phyloP scores from a whole-genome alignment of 1,140 invertebrate species.

The Brachystomella parvula region DNA sequence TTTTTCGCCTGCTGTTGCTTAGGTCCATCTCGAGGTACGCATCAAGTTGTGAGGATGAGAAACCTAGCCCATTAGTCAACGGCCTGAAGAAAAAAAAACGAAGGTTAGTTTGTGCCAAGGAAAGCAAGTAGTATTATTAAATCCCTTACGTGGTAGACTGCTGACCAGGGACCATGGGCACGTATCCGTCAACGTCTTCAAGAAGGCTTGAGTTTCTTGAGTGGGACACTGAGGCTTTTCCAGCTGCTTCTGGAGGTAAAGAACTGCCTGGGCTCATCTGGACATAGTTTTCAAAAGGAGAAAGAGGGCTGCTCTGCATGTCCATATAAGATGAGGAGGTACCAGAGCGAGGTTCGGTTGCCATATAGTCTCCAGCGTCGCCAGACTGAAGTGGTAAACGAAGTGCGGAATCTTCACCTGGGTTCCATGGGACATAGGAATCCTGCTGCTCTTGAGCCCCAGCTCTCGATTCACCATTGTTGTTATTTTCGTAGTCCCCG shows the following conservation, averaged over 20 bases:
- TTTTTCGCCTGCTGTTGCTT: slow-evolving; percentile 20
- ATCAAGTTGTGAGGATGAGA: slow-evolving; percentile 31
- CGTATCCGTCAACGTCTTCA: slow-evolving; percentile 52
- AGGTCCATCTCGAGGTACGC: slow-evolving; percentile 38
- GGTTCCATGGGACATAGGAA: slow-evolving; percentile 49
- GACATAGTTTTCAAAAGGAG: slow-evolving; percentile 46
- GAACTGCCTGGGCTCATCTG: slow-evolving; percentile 49
- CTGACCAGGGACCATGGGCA: slow-evolving; percentile 53
- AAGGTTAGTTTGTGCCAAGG: neutral
- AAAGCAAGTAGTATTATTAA: neutral
- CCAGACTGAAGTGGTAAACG: slow-evolving; percentile 30
- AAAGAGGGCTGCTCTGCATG: slow-evolving; percentile 49
- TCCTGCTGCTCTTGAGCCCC: slow-evolving; percentile 50
- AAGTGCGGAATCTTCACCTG: slow-evolving; percentile 26
- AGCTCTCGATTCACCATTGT: slow-evolving; percentile 30
- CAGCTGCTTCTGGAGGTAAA: slow-evolving; percentile 11
- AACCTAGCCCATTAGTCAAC: slow-evolving; percentile 14
- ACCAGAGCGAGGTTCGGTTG: slow-evolving; percentile 19
- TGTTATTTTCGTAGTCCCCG: slow-evolving; percentile 51
- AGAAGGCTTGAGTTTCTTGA: slow-evolving; percentile 44
- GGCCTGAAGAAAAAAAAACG: neutral
- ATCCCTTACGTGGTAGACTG: slow-evolving; percentile 20
- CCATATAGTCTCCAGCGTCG: slow-evolving; percentile 36
- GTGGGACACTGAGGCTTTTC: slow-evolving; percentile 40
- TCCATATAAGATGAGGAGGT: slow-evolving; percentile 46